These are phyloP conservation scores for Neotragus pygmaeus DNA, from an alignment of 2,113 vertebrate genomes.

Conservation along the genomic window DNA sequence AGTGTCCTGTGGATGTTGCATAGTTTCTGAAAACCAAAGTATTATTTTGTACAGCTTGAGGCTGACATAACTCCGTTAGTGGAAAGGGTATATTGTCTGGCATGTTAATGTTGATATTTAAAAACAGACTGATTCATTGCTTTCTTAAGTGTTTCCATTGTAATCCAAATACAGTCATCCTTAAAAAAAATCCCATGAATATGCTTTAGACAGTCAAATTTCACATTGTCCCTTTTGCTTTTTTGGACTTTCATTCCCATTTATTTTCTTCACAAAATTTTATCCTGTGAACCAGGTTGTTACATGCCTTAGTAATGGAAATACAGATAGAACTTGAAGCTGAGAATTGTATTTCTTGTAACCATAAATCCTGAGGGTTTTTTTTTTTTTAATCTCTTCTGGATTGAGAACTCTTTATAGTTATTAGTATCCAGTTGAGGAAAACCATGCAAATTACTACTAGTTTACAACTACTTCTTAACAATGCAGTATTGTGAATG, in stretches of 20 bases:
- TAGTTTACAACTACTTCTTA: not conserved
- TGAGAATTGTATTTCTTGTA: not conserved
- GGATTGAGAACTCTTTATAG: not conserved
- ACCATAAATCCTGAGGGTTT: not conserved
- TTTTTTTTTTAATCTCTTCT: not conserved
- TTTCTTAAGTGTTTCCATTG: not conserved
- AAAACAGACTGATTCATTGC: not conserved
- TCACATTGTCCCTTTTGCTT: not conserved
- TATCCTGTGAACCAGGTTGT: not conserved
- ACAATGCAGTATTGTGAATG: not conserved
- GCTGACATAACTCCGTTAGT: not conserved
- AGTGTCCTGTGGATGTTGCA: not conserved
- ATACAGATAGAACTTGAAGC: not conserved
- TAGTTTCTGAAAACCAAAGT: not conserved
- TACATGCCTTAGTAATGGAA: rapidly evolving
- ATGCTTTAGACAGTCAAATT: not conserved
- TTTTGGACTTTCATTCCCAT: not conserved
- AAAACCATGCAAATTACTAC: not conserved
- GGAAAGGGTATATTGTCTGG: not conserved
- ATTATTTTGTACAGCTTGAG: not conserved
- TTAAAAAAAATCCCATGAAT: not conserved
- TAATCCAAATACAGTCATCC: not conserved
- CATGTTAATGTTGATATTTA: not conserved
- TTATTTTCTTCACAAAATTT: not conserved
- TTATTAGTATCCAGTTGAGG: not conserved